Evolutionary conservation across 2,888 invertebrate genomes (phyloP).

Genomic region (Dyspetes luteomarginatus): DNA sequence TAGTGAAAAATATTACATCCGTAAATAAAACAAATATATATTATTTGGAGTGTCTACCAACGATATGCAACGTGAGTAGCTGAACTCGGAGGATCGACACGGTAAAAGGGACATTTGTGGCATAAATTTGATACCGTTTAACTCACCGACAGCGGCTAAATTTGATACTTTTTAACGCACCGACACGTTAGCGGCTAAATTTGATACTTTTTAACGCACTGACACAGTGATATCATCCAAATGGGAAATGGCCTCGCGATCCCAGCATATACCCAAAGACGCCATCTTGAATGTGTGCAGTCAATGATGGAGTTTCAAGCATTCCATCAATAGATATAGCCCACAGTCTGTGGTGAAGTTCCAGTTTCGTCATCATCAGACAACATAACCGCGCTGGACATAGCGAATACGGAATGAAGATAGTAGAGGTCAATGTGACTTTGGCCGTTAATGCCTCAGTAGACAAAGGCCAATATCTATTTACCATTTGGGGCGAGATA

Average conservation of each 20-base stretch:
- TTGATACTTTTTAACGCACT: neutral
- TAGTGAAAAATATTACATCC: neutral
- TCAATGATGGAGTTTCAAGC: neutral
- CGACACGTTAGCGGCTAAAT: neutral
- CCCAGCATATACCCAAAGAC: neutral
- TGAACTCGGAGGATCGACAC: neutral
- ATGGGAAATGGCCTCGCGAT: neutral
- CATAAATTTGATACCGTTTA: no score
- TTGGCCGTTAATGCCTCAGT: slow-evolving; percentile 27
- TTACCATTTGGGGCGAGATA: slow-evolving; percentile 68
- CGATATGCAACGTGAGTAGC: neutral
- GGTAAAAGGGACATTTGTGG: no score
- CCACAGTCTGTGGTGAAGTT: slow-evolving; percentile 6
- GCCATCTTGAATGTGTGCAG: neutral
- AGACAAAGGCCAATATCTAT: slow-evolving; percentile 46
- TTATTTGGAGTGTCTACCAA: slow-evolving; percentile 6
- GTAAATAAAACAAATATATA: neutral
- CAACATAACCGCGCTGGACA: neutral
- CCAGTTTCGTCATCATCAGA: neutral
- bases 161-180: no score
- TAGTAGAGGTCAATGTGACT: slow-evolving; percentile 24
- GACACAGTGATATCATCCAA: neutral
- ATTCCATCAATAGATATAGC: neutral
- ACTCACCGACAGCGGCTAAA: no score
- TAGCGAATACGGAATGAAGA: slow-evolving; percentile 10